These are phyloP conservation scores for Cephus rjabovi DNA, from an alignment of 2,888 invertebrate species.

Conservation along the genomic window DNA sequence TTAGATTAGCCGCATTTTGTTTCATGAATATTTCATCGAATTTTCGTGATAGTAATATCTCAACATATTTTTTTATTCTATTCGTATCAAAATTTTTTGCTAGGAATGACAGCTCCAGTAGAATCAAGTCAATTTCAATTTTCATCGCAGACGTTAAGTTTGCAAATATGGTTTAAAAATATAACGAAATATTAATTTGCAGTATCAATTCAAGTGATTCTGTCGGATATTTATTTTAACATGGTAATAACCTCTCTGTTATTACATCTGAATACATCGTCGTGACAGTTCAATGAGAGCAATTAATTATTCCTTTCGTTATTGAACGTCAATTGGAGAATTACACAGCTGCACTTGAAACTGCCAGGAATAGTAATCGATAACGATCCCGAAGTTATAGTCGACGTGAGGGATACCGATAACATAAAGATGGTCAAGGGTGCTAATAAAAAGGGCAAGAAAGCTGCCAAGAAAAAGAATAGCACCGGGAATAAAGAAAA, in stretches of 20 bases:
- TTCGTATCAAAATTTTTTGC: not conserved
- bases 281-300: slow-evolving; percentile 3
- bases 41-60: not conserved
- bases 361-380: slow-evolving; percentile 21
- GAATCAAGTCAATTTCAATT: not conserved
- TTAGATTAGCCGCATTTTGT: not conserved
- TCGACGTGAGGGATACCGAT: slow-evolving; percentile 13
- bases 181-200: not conserved
- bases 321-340: slow-evolving; percentile 7
- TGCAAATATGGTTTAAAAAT: not conserved
- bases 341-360: slow-evolving; percentile 16
- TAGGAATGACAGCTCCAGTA: not conserved
- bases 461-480: not conserved
- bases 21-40: not conserved
- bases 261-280: slow-evolving; percentile 13
- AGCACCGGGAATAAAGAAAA: not conserved
- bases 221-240: not conserved
- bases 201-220: not conserved
- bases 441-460: slow-evolving; percentile 14
- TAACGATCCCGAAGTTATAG: slow-evolving; percentile 9
- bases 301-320: slow-evolving; percentile 1
- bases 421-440: not conserved
- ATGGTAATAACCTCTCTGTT: slow-evolving; percentile 6
- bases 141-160: not conserved
- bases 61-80: not conserved